Conservation (phyloP, 2,888 invertebrate genomes). For the Tupiocoris notatus region DNA sequence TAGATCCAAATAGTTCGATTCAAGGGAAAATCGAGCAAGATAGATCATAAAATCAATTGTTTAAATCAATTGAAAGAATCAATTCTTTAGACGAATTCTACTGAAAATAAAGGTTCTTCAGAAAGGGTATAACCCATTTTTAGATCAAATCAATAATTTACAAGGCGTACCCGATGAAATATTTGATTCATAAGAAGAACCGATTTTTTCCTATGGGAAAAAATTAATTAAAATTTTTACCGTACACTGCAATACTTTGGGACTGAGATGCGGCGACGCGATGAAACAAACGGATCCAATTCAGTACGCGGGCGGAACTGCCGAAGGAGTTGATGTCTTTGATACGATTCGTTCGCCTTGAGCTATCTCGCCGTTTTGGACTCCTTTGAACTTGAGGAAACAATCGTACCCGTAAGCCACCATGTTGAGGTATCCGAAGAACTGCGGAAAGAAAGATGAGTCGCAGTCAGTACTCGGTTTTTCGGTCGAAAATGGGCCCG, state of each 20-base stretch:
- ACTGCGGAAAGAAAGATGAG: conserved; percentile 62
- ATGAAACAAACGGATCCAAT: no score
- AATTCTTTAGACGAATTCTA: no score
- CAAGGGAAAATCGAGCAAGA: no score
- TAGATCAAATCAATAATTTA: no score
- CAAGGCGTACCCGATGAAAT: not conserved
- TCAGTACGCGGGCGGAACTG: conserved; percentile 54
- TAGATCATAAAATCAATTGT: no score
- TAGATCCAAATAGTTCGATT: no score
- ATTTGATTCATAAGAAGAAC: not conserved
- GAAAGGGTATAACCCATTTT: no score
- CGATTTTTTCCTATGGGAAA: not conserved
- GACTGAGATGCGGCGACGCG: no score
- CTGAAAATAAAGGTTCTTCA: no score
- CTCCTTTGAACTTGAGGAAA: conserved; percentile 71
- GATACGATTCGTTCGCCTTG: conserved; percentile 62
- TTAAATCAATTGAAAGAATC: no score
- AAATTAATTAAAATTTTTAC: not conserved
- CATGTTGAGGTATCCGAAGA: conserved; percentile 84
- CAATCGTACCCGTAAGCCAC: conserved; percentile 75
- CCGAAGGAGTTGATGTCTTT: conserved; percentile 62
- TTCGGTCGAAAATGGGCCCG: not conserved
- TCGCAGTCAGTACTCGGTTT: not conserved
- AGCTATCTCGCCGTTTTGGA: conserved; percentile 67
- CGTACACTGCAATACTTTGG: no score